phyloP scores from a whole-genome alignment of 92 coral and sea anemone genomes.

The Pocillopora grandis region DNA sequence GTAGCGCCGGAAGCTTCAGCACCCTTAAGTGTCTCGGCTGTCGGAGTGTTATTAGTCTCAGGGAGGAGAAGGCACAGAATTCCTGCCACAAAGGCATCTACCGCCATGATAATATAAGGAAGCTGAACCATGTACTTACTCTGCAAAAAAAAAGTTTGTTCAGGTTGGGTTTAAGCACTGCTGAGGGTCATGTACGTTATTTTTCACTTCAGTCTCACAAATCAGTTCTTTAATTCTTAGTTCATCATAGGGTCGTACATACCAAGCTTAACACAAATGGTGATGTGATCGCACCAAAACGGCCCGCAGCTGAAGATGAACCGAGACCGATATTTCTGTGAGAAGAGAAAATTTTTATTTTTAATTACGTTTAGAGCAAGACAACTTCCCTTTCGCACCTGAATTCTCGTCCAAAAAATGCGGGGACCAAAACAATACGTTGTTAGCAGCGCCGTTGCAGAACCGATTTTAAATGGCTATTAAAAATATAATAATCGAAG shows the following conservation, averaged over 20 bases:
- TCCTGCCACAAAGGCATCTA: conserved; percentile 84
- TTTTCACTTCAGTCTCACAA: background rate
- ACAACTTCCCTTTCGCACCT: too few relatives aligned
- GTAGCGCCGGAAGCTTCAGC: conserved; percentile 5
- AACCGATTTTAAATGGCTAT: too few relatives aligned
- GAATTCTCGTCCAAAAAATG: too few relatives aligned
- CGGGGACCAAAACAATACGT: too few relatives aligned
- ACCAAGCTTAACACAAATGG: conserved; percentile 87
- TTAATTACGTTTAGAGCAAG: background rate
- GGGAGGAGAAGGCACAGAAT: conserved; percentile 84
- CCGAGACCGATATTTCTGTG: conserved; percentile 81
- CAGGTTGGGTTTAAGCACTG: background rate
- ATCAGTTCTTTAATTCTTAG: background rate
- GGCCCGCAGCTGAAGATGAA: conserved; percentile 83
- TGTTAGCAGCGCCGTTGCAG: too few relatives aligned
- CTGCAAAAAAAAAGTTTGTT: conserved; percentile 23
- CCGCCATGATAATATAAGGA: conserved; percentile 86
- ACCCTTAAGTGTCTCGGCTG: conserved; percentile 77
- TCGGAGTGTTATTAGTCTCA: conserved; percentile 86
- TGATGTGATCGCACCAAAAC: conserved; percentile 82
- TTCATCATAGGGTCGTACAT: background rate
- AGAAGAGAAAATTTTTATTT: background rate
- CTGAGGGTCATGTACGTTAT: background rate
- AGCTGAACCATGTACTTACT: conserved; percentile 53
- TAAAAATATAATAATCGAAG: too few relatives aligned